These are phyloP conservation scores for Perca fluviatilis DNA, from an alignment of 2,113 vertebrate species.

Conservation along the genomic window DNA sequence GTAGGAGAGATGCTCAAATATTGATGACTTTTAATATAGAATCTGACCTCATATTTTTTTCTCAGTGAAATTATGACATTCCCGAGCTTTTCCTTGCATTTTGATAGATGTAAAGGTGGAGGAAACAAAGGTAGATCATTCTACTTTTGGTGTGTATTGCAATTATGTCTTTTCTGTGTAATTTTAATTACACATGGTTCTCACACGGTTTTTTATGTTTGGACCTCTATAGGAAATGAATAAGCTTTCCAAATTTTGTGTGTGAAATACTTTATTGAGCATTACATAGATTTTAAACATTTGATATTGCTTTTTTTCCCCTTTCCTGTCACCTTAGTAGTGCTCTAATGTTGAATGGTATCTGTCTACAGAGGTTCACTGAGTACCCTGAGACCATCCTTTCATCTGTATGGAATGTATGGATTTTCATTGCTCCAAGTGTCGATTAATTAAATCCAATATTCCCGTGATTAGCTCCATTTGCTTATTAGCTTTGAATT, in stretches of 20 bases:
- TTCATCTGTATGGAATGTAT: conserved; percentile 40
- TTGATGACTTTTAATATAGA: conserved; percentile 81
- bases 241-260: not conserved
- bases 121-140: not conserved
- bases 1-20: conserved; percentile 76
- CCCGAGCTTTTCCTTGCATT: conserved; percentile 40
- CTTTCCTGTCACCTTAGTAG: not conserved
- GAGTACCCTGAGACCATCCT: conserved; percentile 24
- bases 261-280: not conserved
- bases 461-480: conserved; percentile 42
- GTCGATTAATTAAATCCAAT: conserved; percentile 58
- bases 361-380: conserved; percentile 6
- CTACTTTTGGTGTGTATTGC: not conserved
- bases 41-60: conserved; percentile 72
- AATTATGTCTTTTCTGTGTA: not conserved
- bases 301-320: not conserved
- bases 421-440: conserved; percentile 54
- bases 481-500: conserved; percentile 65
- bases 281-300: not conserved
- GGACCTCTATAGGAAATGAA: not conserved
- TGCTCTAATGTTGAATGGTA: conserved; percentile 27
- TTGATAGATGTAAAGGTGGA: conserved; percentile 9
- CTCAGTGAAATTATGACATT: conserved; percentile 64
- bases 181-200: too few relatives aligned
- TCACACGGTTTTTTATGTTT: not conserved